These are phyloP conservation scores for Megalops atlanticus DNA, from an alignment of 2,113 vertebrate species.

Conservation along the genomic window DNA sequence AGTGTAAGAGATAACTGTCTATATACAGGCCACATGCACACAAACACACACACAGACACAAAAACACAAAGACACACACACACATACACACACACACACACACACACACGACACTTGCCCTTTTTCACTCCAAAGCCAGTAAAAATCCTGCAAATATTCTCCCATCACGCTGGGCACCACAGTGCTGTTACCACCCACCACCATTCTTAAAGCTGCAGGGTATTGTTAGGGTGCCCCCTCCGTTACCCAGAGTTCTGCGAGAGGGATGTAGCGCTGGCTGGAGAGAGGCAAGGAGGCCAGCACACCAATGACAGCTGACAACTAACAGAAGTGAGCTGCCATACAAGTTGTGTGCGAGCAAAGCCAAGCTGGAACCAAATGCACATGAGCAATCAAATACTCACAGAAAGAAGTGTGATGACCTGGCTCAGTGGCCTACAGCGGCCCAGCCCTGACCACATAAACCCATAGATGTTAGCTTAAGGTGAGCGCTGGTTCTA, in stretches of 20 bases:
- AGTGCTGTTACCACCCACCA: background rate
- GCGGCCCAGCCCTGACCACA: background rate
- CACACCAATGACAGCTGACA: background rate
- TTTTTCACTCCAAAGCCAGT: background rate
- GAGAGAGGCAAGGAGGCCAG: too few species aligned
- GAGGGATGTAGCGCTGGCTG: background rate
- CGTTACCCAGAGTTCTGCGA: background rate
- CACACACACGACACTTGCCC: too few species aligned
- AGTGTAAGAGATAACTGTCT: too few species aligned
- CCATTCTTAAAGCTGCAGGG: background rate
- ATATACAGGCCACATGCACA: too few species aligned
- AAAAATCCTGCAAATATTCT: background rate
- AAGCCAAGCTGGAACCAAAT: background rate
- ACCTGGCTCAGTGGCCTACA: background rate
- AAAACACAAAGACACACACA: too few species aligned
- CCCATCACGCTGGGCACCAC: background rate
- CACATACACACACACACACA: too few species aligned
- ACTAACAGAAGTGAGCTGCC: background rate
- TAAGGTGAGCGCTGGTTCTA: too few species aligned
- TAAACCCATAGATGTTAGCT: background rate
- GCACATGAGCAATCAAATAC: too few species aligned
- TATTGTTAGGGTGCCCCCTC: background rate
- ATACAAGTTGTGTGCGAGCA: background rate
- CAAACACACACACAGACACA: too few species aligned
- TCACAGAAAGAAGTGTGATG: background rate